Conservation (phyloP, 2,888 invertebrate genomes). For the Agrotis segetum region DNA sequence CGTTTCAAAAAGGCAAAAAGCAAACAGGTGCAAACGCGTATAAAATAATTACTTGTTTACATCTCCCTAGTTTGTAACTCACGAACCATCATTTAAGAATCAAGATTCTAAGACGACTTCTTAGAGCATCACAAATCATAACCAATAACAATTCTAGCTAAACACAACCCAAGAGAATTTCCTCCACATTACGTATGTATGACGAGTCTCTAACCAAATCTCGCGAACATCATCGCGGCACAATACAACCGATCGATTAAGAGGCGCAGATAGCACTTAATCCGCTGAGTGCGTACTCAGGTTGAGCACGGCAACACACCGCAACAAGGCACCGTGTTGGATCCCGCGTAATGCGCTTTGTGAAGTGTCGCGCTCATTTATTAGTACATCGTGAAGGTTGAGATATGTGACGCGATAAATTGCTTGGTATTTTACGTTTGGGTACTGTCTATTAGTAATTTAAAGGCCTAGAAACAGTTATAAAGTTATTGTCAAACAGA, state of each 20-base stretch:
- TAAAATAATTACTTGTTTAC: too few species aligned
- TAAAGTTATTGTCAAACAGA: background rate
- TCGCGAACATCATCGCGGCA: conserved; percentile 20
- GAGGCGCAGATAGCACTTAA: conserved; percentile 68
- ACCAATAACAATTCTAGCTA: background rate
- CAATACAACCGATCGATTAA: conserved; percentile 62
- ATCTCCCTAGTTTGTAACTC: too few species aligned
- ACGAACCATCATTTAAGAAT: too few species aligned
- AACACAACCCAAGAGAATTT: background rate
- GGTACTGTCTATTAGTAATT: background rate
- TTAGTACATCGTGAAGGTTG: conserved; percentile 2
- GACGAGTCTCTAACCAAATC: background rate
- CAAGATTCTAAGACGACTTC: too few species aligned
- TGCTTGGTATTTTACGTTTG: background rate
- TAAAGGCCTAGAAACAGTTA: background rate
- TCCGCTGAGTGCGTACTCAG: conserved; percentile 71
- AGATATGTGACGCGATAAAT: background rate
- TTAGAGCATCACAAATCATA: background rate
- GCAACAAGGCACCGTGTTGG: conserved; percentile 44
- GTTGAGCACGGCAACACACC: conserved; percentile 63
- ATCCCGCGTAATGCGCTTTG: conserved; percentile 42
- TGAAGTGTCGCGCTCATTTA: conserved; percentile 34
- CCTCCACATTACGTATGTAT: conserved; percentile 1
- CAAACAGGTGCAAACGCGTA: too few species aligned
- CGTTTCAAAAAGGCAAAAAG: too few species aligned